Conservation (phyloP, 1,140 invertebrate species). For the Olivierus martensii region DNA sequence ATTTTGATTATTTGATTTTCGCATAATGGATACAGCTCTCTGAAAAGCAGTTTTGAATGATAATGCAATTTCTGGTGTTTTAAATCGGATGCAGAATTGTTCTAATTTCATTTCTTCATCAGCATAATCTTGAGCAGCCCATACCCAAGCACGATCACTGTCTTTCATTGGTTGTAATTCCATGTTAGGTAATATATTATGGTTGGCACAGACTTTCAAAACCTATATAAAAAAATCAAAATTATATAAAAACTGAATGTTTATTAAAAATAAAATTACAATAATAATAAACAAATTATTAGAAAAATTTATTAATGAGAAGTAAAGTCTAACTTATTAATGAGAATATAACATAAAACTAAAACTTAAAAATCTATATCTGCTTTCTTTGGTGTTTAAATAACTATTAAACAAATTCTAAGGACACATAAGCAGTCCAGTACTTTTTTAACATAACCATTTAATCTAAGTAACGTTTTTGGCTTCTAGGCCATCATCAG, state of each 20-base stretch:
- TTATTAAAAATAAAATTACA: background rate
- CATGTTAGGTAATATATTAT: slow-evolving; percentile 45
- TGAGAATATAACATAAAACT: too few relatives aligned
- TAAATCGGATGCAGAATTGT: slow-evolving; percentile 57
- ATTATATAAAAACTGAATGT: background rate
- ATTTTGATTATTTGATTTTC: background rate
- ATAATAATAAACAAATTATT: too few relatives aligned
- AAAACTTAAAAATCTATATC: too few relatives aligned
- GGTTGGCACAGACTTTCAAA: slow-evolving; percentile 62
- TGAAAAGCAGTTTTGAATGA: slow-evolving; percentile 32
- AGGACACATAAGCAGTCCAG: too few relatives aligned
- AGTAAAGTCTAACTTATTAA: too few relatives aligned
- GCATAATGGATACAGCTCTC: background rate
- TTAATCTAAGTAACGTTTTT: too few relatives aligned
- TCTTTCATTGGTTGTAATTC: slow-evolving; percentile 45
- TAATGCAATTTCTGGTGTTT: slow-evolving; percentile 41
- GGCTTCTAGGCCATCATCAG: too few relatives aligned
- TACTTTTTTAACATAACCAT: too few relatives aligned
- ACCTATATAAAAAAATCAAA: slow-evolving; percentile 36
- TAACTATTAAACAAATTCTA: too few relatives aligned
- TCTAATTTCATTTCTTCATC: slow-evolving; percentile 50
- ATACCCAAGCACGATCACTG: slow-evolving; percentile 54
- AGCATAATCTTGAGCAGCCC: slow-evolving; percentile 58
- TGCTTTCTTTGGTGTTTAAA: too few relatives aligned
- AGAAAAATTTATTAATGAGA: too few relatives aligned